A percentile compares a stretch with the other conserved stretches of the same genome.
Conservation (phyloP, 2,113 vertebrate genomes). For the Gyps fulvus region DNA sequence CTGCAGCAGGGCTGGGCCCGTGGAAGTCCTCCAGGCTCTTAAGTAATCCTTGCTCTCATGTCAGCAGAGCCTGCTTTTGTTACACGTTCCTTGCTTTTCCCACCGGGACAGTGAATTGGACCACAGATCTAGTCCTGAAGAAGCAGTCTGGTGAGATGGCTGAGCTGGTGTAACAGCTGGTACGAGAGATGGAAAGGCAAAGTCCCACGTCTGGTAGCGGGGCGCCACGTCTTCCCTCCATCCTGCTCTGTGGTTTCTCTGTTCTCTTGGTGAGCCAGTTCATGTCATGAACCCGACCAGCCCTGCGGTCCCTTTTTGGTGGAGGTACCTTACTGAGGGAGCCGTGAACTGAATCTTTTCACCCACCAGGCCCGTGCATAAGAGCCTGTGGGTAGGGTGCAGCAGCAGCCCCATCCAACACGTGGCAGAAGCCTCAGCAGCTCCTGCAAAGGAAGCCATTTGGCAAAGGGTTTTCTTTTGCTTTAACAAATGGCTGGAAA, state of each 20-base stretch:
- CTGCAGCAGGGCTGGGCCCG: not conserved
- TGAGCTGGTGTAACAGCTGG: not conserved
- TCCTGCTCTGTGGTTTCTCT: not conserved
- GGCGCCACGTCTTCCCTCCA: not conserved
- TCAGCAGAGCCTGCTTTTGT: not conserved
- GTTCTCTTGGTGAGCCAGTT: not conserved
- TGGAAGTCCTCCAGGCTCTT: not conserved
- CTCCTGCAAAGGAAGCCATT: not conserved
- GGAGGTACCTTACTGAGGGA: not conserved
- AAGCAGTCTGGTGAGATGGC: not conserved
- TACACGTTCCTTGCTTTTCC: not conserved
- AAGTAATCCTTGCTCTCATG: not conserved
- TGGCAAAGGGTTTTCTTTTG: not conserved
- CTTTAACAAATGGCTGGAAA: not conserved
- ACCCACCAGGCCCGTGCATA: not conserved
- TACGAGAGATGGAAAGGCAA: not conserved
- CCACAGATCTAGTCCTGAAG: not conserved
- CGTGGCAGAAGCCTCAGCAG: not conserved
- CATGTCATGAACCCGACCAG: fast-evolving
- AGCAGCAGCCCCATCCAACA: not conserved
- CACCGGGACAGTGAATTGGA: no score
- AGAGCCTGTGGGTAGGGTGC: not conserved
- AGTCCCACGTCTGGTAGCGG: fast-evolving
- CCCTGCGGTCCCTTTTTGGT: not conserved
- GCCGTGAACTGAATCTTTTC: not conserved